Conservation (phyloP, 2,888 invertebrate species). For the Drosophila nigricruria region DNA sequence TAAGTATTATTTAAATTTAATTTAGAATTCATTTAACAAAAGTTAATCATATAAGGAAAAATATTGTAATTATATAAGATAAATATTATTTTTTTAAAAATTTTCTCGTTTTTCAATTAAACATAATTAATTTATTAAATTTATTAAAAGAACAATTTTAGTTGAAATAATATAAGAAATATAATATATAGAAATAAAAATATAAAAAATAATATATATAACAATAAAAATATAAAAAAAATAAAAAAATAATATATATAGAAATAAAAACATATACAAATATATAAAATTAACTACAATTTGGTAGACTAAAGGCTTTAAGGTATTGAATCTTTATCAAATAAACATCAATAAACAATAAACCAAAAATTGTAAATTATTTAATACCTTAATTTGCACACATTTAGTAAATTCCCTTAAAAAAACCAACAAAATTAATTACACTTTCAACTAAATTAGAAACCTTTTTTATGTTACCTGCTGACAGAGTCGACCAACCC, state of each 20-base stretch:
- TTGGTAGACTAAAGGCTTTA: not conserved
- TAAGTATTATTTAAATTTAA: not conserved
- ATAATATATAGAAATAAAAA: not conserved
- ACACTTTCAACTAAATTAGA: constrained; percentile 9
- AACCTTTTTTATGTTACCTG: constrained; percentile 13
- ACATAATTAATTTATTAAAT: too few relatives aligned
- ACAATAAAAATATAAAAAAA: not conserved
- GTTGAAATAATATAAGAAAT: not conserved
- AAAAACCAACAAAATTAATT: not conserved
- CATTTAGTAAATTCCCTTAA: not conserved
- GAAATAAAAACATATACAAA: too few relatives aligned
- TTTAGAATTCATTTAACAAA: not conserved
- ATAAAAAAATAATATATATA: not conserved
- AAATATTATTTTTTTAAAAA: too few relatives aligned
- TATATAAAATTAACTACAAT: not conserved
- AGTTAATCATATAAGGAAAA: too few relatives aligned
- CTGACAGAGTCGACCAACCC: not conserved
- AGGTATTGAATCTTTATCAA: not conserved
- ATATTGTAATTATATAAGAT: too few relatives aligned
- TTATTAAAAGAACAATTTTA: too few relatives aligned
- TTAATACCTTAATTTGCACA: not conserved
- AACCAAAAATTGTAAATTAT: not conserved
- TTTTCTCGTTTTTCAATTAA: too few relatives aligned
- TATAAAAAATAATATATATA: too few relatives aligned
- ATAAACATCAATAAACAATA: not conserved